These are phyloP conservation scores for Formica selysi DNA, from an alignment of 1,140 invertebrate genomes.

Conservation along the genomic window DNA sequence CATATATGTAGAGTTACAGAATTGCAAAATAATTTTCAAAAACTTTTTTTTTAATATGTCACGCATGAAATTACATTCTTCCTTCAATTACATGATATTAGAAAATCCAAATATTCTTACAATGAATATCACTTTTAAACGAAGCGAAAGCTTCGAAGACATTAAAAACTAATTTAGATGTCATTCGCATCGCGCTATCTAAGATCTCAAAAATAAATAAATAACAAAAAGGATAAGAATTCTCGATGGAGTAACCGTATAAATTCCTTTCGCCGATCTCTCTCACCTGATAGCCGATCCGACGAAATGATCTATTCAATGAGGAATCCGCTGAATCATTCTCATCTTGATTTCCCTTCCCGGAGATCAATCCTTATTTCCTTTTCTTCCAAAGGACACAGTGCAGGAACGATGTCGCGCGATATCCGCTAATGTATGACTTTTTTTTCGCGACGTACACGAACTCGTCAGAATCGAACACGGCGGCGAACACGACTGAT, in stretches of 20 bases:
- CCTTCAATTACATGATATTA: not conserved
- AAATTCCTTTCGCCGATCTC: slow-evolving; percentile 46
- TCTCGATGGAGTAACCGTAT: slow-evolving; percentile 5
- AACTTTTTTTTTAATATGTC: not conserved
- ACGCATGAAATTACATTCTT: not conserved
- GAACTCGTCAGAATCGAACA: not conserved
- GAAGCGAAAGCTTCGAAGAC: not conserved
- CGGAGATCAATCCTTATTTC: not conserved
- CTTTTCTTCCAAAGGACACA: not conserved
- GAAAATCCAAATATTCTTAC: not conserved
- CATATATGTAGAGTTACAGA: not conserved
- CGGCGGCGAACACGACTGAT: not conserved
- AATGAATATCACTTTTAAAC: not conserved
- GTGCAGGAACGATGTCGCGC: not conserved
- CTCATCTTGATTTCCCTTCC: slow-evolving; percentile 8
- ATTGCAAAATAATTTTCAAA: not conserved
- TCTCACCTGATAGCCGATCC: slow-evolving; percentile 53
- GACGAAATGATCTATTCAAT: slow-evolving; percentile 54
- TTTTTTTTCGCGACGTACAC: not conserved
- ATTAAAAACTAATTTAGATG: not conserved
- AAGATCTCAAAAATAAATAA: slow-evolving; percentile 2
- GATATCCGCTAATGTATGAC: not conserved
- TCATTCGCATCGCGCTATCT: not conserved
- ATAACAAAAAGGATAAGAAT: not conserved
- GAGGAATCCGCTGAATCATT: slow-evolving; percentile 59